Evolutionary conservation across 2,888 invertebrate species (phyloP).

Genomic region (Drosophila incognita): DNA sequence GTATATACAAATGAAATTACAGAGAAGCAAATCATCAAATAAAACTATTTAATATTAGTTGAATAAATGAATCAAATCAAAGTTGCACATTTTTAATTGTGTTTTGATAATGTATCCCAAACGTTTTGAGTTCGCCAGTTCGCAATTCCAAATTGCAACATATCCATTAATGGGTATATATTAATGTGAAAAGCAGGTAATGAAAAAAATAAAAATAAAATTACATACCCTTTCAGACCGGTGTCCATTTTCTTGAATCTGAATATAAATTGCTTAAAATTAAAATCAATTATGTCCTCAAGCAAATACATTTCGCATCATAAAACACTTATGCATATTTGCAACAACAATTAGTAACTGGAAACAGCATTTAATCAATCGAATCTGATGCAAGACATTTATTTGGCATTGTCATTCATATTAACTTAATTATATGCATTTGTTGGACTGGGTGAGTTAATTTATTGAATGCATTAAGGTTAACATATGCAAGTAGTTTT

Average conservation of each 20-base stretch:
- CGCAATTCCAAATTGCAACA: background rate
- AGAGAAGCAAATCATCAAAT: slow-evolving; percentile 60
- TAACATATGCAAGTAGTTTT: slow-evolving; percentile 30
- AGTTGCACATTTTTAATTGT: background rate
- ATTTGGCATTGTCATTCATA: slow-evolving; percentile 24
- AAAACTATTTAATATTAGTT: slow-evolving; percentile 75
- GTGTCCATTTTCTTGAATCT: background rate
- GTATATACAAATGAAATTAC: slow-evolving; percentile 67
- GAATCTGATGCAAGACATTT: slow-evolving; percentile 18
- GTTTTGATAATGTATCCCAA: background rate
- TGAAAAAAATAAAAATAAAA: too few species aligned
- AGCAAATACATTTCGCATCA: slow-evolving; percentile 1
- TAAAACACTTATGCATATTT: slow-evolving; percentile 25
- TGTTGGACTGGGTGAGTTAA: slow-evolving; percentile 10
- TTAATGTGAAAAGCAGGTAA: background rate
- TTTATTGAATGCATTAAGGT: slow-evolving; percentile 23
- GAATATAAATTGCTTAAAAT: background rate
- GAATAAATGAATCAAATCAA: slow-evolving; percentile 56
- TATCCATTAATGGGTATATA: background rate
- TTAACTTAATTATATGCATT: slow-evolving; percentile 23
- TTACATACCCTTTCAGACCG: background rate
- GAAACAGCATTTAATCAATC: slow-evolving; percentile 22
- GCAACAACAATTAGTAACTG: slow-evolving; percentile 8
- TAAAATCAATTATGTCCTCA: background rate
- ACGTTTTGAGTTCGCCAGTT: background rate